Evolutionary conservation across 92 coral and sea anemone species (phyloP).

Genomic region (Bergia puertoricense): DNA sequence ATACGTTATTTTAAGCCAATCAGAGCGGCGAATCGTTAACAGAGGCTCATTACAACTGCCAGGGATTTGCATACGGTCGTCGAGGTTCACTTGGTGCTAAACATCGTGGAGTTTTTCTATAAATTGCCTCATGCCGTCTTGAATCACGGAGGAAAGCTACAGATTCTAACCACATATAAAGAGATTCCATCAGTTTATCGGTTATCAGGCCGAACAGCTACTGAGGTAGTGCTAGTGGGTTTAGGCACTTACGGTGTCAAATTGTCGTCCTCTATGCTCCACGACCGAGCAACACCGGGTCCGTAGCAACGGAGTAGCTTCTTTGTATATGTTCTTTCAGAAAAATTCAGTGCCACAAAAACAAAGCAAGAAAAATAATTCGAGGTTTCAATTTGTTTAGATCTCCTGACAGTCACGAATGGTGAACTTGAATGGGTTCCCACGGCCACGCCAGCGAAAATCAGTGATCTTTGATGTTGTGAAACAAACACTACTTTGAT

Average conservation of each 20-base stretch:
- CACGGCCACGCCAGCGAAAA: not conserved
- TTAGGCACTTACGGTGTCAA: not conserved
- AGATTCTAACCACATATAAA: not conserved
- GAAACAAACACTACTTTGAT: slow-evolving; percentile 15
- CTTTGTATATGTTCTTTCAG: not conserved
- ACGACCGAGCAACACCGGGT: not conserved
- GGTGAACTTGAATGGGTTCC: slow-evolving; percentile 14
- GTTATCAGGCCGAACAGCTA: no score
- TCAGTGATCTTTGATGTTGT: slow-evolving; percentile 9
- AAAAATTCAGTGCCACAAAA: not conserved
- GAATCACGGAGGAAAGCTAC: not conserved
- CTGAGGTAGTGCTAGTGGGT: not conserved
- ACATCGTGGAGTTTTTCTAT: slow-evolving; percentile 8
- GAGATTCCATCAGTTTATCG: no score
- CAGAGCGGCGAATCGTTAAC: not conserved
- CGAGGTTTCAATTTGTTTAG: not conserved
- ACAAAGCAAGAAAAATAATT: not conserved
- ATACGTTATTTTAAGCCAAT: not conserved
- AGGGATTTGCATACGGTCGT: not conserved
- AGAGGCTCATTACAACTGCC: not conserved
- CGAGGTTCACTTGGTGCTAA: not conserved
- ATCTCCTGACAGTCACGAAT: not conserved
- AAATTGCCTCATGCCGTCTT: not conserved
- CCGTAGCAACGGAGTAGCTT: slow-evolving; percentile 17
- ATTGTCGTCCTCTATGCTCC: not conserved